Base-by-base conservation (phyloP, 2,888 invertebrate species). In the Autographa gamma region DNA sequence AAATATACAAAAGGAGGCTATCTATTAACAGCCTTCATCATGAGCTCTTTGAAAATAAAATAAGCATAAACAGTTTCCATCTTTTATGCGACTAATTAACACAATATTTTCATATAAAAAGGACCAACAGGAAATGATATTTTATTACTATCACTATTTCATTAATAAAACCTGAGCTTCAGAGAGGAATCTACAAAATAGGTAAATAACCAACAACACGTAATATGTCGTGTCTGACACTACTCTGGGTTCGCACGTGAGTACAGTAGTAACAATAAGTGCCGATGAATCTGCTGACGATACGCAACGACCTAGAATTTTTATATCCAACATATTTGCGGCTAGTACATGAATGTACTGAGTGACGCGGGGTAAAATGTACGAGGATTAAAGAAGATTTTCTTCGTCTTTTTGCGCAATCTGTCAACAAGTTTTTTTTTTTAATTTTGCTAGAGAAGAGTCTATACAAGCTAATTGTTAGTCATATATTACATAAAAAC, bases 201-300 rank as follows among this genome's bases (percentile, higher is more conserved):
- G 74, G 68, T 64, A 81, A 19, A 43, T 41, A 32, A 19, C 43
- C 7, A 38, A 9, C 18, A 32, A 56, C 41, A 11, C 7, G 0
- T 14, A n/a, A 56, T 1, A 0, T 34, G 25, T 5, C 5, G 8
- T n/a, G 9, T 70, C 43, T 66, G 43, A 34, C 8, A 4, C 18
- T 69, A 62, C 31, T 78, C 70, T 43, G 63, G 58, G 18, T 62
- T 64, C 63, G 69, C 76, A 73, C 77, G 66, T 69, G 71, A 48
- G 69, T 66, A 76, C 73, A 77, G 65, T 66, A 69, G 77, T 79
- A 84, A 88, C 85, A 89, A 90, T 88, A 89, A 89, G 89, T 86
- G 83, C 76, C 70, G 83, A 84, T 85, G 81, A 81, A 77, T 83
- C 85, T 71, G 73, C 64, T 76, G 74, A 80, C 77, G 59, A 66